Base-by-base conservation (phyloP, 2,888 invertebrate species). In the Dynastes grantii region DNA sequence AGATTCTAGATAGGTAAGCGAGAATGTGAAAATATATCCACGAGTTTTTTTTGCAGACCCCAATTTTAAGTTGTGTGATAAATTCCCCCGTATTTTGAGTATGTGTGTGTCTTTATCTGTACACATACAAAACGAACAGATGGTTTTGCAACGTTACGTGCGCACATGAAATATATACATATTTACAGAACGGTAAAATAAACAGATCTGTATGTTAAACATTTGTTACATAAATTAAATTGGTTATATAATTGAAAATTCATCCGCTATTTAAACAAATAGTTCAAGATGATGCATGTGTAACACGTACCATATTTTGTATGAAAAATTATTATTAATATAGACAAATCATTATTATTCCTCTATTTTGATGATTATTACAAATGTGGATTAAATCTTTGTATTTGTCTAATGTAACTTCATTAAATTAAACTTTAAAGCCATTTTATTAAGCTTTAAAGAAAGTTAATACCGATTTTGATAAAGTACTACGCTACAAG, bases 141-240 rank as follows among this genome's bases (percentile, higher is more conserved):
- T 55, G 71, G 71, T 55, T 71, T 29, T 71, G 37, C n/a, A 71
- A 55, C 37, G 55, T 71, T 55, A 53, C 32, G 3, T 55, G 55
- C 32, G 32, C 71, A 55, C n/a, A 71, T 71, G 32, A 70, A 70
- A 70, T 70, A 51, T 70, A 16, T 16, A 16, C 16, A 27, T 29
- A 22, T 70, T 70, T 70, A 53, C 32, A 29, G 13, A 70, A 71
- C 32, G 53, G 37, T 71, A 71, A 71, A 49, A 71, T 71, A 55
- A 71, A 71, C 71, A 71, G 55, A 53, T 37, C 53, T 55, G 37
- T 27, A 51, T 51, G 51, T 51, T 49, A 68, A 68, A 68, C 55
- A 55, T 71, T 55, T 71, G 53, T 71, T 71, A 55, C 71, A 55
- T 55, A 55, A 71, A 71, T 32, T 9, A 11, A 71, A 55, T 58